Conservation (phyloP, 1,140 invertebrate genomes). For the Rhopalosiphum padi region DNA sequence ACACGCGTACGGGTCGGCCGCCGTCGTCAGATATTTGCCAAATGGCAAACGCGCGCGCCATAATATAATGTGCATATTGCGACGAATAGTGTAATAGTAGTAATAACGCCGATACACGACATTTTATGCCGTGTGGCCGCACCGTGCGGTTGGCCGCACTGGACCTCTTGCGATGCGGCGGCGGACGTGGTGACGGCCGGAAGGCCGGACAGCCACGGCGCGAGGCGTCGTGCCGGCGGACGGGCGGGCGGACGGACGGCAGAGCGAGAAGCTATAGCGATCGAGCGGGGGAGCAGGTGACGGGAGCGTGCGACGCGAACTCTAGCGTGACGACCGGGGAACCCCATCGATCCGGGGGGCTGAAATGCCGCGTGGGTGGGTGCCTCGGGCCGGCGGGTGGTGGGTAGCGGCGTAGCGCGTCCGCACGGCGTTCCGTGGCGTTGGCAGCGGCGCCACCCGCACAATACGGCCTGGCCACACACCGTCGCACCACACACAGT, state of each 20-base stretch:
- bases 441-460: conserved; percentile 1
- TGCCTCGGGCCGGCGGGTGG: not conserved
- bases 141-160: conserved; percentile 23
- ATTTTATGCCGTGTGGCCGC: not conserved
- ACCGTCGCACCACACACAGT: conserved; percentile 28
- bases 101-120: not conserved
- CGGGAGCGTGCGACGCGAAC: conserved; percentile 27
- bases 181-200: not conserved
- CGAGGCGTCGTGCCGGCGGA: no score
- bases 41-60: not conserved
- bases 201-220: not conserved
- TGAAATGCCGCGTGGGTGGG: conserved; percentile 1
- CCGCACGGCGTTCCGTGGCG: conserved; percentile 23
- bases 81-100: no score
- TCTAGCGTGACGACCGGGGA: conserved; percentile 39
- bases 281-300: not conserved
- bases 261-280: no score
- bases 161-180: not conserved
- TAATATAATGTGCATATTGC: no score
- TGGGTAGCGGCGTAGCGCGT: not conserved
- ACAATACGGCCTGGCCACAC: not conserved
- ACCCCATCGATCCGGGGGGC: conserved; percentile 54
- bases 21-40: not conserved
- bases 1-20: not conserved
- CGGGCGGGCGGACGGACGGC: not conserved